Base-by-base conservation (phyloP, 2,888 invertebrate species). In the Hirtodrosophila confusa region DNA sequence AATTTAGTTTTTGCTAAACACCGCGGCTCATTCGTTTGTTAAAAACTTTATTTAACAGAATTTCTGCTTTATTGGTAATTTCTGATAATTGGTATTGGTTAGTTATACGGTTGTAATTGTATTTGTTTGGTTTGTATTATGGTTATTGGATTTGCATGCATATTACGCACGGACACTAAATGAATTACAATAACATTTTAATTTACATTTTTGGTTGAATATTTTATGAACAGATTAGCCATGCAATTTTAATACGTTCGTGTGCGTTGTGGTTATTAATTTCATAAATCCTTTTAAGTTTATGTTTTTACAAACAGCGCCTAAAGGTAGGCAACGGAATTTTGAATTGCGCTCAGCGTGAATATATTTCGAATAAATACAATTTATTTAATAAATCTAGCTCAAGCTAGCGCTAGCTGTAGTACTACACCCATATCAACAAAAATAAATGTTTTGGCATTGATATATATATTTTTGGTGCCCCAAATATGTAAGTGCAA, bases 401-500 rank as follows among this genome's bases (percentile, higher is more conserved):
- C 27, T 23, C 4, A 49, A 24, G 24, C 37, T 9, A 7, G 12
- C 4, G 3, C 6, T 31, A 31, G 7, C 31, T 31, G 7, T 31
- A 31, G 9, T 6, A 6, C 31, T 31, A 27, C 9, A 27, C 27
- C 27, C 3, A 27, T 8, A 8, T 8, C 3, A 8, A 31, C 7
- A 7, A 6, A 31, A 8, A 31, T 9, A 3, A 31, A 31, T 8
- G 17, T 17, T 17, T 17, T 17, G 17, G 17, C 17, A 17, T 17
- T 17, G 17, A 17, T 17, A 17, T 17, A 39, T 29, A 45, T 12
- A 39, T 23, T 35, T 27, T n/a, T 8, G 35, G n/a, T 61, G 65
- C 39, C 50, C 60, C 60, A 75, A 70, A 75, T 69, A 50, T 36
- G 17, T 35, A 50, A 41, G 23, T 51, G 49, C 40, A 27, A 41